Conservation (phyloP, 2,797 vertebrate genomes). For the Myotis vivesi region DNA sequence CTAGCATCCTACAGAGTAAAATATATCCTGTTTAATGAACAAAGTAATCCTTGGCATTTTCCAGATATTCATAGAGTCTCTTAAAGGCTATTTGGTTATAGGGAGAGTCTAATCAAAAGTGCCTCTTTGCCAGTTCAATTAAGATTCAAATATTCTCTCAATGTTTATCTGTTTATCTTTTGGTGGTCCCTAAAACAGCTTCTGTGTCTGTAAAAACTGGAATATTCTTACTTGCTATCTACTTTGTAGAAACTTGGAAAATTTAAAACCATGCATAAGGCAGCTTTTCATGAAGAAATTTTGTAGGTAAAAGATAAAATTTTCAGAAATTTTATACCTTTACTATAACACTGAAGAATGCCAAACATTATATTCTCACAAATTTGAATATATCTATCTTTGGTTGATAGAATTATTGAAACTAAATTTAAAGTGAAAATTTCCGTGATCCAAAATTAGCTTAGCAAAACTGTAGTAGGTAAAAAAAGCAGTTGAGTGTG, state of each 20-base stretch:
- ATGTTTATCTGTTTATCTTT: not conserved
- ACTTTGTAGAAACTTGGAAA: constrained; percentile 36
- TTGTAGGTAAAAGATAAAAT: not conserved
- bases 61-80: not conserved
- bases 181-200: not conserved
- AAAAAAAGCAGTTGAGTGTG: not conserved
- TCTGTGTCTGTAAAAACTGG: constrained; percentile 15
- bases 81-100: not conserved
- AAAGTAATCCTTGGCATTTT: not conserved
- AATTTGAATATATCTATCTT: not conserved
- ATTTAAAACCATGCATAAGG: not conserved
- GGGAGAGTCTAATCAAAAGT: not conserved
- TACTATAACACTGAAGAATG: not conserved
- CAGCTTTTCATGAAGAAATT: constrained; percentile 42
- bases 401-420: constrained; percentile 15
- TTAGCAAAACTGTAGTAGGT: not conserved
- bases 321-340: not conserved
- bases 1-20: not conserved
- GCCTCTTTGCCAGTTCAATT: constrained; percentile 5
- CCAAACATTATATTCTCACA: constrained; percentile 1
- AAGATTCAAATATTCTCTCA: constrained; percentile 24
- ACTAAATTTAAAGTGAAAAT: constrained; percentile 43
- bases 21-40: not conserved
- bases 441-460: not conserved
- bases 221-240: not conserved